Base-by-base conservation (phyloP, 2,113 vertebrate genomes). In the Neotoma lepida region DNA sequence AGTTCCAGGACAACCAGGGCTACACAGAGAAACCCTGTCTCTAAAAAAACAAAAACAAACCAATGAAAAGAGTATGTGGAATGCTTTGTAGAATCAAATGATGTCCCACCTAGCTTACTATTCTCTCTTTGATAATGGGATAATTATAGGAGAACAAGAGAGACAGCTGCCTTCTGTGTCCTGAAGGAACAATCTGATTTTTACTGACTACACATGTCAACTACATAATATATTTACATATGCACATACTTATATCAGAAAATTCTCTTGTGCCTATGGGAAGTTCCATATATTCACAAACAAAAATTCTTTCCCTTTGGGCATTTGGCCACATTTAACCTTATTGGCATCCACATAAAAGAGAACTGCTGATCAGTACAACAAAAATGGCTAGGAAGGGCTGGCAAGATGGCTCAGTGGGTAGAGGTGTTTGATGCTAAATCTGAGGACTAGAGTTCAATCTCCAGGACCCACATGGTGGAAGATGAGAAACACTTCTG, bases 141-240 rank as follows among this genome's bases (percentile, higher is more conserved):
- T 74, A 93, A 91, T 35, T 80, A 15, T 44, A 89, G 35, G 33
- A 91, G 90, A 97, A 78, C 18, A 70, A 13, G 20, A 63, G 49
- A 51, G 15, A 66, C 9, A 58, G 20, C 4, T 91, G 41, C 35
- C 39, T 93, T 91, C 85, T 89, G 35, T 91, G 64, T 86, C 39
- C 20, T 92, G 41, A 74, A 35, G 14, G 4, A 93, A 41, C 20
- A 84, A 78, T 93, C 64, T 96, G 85, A 91, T 51, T 85, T 89
- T 85, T 49, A 89, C 77, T 88, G 91, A 94, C 90, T 26, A 90
- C 20, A 95, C 26, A 39, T 74, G 49, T 88, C 82, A 94, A 96
- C 10, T 56, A 91, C 0, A 56, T n/a, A n/a, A 74, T 46, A 9
- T 58, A 54, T 80, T 80, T 51, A 80, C 30, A 77, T 33, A 77